Base-by-base conservation (phyloP, 1,140 invertebrate species). In the Ceratina calcarata region DNA sequence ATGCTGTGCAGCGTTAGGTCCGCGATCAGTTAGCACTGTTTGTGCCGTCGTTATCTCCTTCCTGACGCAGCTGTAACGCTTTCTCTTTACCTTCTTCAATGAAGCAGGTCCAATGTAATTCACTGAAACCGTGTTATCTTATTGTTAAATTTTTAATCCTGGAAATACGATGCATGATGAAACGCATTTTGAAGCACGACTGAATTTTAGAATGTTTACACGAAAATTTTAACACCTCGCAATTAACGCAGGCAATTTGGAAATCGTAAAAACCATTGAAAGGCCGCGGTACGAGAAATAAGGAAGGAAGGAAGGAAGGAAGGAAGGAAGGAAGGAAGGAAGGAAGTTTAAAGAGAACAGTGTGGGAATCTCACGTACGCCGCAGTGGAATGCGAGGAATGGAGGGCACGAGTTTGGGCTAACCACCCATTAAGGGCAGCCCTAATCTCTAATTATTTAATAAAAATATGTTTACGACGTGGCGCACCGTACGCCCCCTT, bases 361-460 rank as follows among this genome's bases (percentile, higher is more conserved):
- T 93, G 92, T 93, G 92, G 92, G 92, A 93, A 93, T 92, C 89
- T 93, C 90, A 93, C 91, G 91, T 93, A 92, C 90, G 82, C 84
- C 78, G 71, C 75, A 85, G 72, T 89, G 91, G 91, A 92, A 93
- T 92, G 91, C 86, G 83, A 81, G 90, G 92, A 93, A 92, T 93
- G 92, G 86, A 89, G 89, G 90, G 91, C 92, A 93, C 91, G 91
- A 92, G 91, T 92, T 45, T 45, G 84, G 84, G 87, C 91, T 90
- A 92, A 93, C 91, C 91, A 88, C 64, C 91, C 88, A 92, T 93
- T 93, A 93, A 89, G 86, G 74, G 77, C 79, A 89, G 80, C 90
- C 87, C 91, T 91, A 92, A 93, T 92, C 92, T 91, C 92, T 93
- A 93, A 93, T 93, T 93, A 93, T 93, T 93, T 93, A 93, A 93